Evolutionary conservation across 2,888 invertebrate genomes (phyloP), one percentile per base, ranked within the genome.

Genomic region (Allacma fusca): DNA sequence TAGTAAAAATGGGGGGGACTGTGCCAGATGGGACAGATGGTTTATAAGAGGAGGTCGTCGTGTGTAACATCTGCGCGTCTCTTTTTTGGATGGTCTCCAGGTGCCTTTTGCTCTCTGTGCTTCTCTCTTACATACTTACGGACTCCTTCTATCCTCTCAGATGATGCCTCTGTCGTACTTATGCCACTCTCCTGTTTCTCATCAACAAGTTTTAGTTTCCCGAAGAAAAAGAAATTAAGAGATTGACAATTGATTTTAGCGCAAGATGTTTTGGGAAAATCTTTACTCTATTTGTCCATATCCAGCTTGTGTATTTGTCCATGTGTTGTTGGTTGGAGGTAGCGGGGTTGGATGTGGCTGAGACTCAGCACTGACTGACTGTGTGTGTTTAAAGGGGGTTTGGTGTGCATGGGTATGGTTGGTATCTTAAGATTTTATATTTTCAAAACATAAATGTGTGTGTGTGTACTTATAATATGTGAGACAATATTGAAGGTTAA

Each of bases 181-280:
- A 50, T 70, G 26, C 69, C 44, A 43, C 50, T 50, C 69, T 44
- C 43, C 69, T 70, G 69, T 43, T 70, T 70, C 69, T 70, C 69
- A 70, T 70, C 69, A 70, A 70, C 69, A 70, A 70, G 69, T 70
- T 70, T 44, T 70, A 70, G 69, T 70, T 70, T 70, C 23, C 40
- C 44, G 24, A 70, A 28, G 28, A 65, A 65, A 24, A 65, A 65
- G 69, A 70, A 70, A 70, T 70, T 70, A 70, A 44, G 44, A 43
- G 69, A 70, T 70, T 70, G 69, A 70, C 69, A 70, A 70, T 68
- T 70, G 69, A 70, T 70, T 70, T 70, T 70, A 70, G 69, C 69
- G 69, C 69, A 70, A 70, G 69, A 70, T 70, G 69, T 70, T 70
- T 70, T 21, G 28, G 29, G 65, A 26, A 70, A 70, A 70, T 70